phyloP scores from a whole-genome alignment of 2,113 vertebrate species.

The Grus americana region DNA sequence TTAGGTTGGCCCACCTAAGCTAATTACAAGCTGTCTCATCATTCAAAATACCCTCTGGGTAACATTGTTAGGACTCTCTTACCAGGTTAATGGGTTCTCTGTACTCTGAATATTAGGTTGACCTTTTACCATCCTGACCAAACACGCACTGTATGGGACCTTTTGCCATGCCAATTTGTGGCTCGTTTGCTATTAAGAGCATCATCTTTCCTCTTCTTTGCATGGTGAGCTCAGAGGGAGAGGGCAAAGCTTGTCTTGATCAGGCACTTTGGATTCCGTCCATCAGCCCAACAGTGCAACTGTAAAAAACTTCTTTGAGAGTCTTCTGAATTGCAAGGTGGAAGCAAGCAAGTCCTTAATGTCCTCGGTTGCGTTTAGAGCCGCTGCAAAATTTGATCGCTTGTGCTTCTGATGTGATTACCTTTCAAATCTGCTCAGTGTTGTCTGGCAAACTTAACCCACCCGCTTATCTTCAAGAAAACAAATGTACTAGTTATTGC shows the following conservation, averaged over 20 bases:
- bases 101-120: neutral
- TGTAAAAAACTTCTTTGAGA: neutral
- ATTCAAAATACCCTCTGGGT: neutral
- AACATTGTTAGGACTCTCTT: neutral
- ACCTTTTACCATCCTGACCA: neutral
- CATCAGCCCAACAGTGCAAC: neutral
- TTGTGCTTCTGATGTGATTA: neutral
- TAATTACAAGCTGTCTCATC: constrained; percentile 20
- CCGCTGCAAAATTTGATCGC: neutral
- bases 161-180: neutral
- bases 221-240: neutral
- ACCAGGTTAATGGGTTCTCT: neutral
- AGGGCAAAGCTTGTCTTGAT: neutral
- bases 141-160: neutral
- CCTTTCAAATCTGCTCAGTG: neutral
- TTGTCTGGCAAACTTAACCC: constrained; percentile 7
- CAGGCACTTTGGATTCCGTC: neutral
- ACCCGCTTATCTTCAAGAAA: neutral
- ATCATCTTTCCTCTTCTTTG: neutral
- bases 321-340: neutral
- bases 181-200: neutral
- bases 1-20: constrained; percentile 13
- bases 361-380: neutral
- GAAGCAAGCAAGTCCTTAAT: neutral
- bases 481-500: constrained; percentile 19